Evolutionary conservation across 2,797 vertebrate genomes (phyloP).

Genomic region (Florisuga fusca): DNA sequence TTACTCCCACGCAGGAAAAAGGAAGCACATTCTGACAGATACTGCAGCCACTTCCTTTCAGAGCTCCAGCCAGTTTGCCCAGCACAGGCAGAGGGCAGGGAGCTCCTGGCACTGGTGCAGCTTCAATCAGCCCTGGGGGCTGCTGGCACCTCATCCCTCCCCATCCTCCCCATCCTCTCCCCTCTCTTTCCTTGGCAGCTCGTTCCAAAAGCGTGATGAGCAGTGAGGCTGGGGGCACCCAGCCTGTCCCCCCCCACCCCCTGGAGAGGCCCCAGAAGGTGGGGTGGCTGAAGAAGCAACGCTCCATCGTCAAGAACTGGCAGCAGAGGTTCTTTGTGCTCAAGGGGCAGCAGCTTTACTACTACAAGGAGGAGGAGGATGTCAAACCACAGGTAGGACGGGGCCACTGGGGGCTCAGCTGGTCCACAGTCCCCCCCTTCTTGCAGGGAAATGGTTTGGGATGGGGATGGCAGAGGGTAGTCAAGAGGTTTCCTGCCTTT

Average conservation of each 20-base stretch:
- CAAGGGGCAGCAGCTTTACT: conserved; percentile 87
- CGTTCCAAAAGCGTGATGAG: conserved; percentile 91
- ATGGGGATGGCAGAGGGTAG: neutral
- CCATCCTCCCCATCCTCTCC: neutral
- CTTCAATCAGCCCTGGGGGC: neutral
- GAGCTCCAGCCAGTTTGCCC: conserved; percentile 36
- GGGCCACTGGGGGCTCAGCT: neutral
- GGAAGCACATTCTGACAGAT: conserved; percentile 79
- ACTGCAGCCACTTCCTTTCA: conserved; percentile 81
- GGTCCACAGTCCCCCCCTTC: accelerated
- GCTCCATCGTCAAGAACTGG: conserved; percentile 96
- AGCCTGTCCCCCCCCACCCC: conserved; percentile 62
- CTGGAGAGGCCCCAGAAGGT: conserved; percentile 90
- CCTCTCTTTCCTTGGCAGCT: conserved; percentile 75
- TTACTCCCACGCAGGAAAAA: conserved; percentile 80
- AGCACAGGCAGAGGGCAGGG: conserved; percentile 6
- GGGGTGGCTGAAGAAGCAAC: conserved; percentile 95
- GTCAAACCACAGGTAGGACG: conserved; percentile 85
- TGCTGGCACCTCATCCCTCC: no score
- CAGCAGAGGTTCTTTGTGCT: conserved; percentile 93
- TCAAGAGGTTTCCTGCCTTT: neutral
- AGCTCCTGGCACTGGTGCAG: neutral
- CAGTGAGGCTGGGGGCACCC: conserved; percentile 74
- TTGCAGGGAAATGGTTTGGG: neutral
- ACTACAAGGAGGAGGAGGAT: conserved; percentile 94